Percentiles rank a stretch among this genome's conserved stretches.
Conservation (phyloP, 2,797 vertebrate genomes). For the Eulemur rubriventer region DNA sequence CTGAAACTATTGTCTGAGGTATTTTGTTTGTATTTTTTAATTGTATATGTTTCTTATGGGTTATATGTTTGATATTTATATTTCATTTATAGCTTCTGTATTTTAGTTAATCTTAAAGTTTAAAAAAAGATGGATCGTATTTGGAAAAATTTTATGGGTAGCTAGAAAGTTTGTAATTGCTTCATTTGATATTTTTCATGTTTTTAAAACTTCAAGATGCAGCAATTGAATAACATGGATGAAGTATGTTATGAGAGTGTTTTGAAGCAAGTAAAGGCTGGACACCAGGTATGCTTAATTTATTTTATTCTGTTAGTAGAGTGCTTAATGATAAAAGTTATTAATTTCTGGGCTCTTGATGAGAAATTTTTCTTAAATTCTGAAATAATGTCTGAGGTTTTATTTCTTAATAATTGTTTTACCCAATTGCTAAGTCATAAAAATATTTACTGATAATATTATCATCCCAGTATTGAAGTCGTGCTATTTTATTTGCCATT, state of each 20-base stretch:
- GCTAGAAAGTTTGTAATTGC: slow-evolving; percentile 4
- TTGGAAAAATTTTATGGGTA: not conserved
- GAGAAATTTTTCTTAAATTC: slow-evolving; percentile 22
- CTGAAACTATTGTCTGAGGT: not conserved
- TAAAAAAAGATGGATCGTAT: not conserved
- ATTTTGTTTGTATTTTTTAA: slow-evolving; percentile 39
- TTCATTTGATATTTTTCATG: slow-evolving; percentile 51
- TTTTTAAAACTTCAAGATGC: slow-evolving; percentile 87
- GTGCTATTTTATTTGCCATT: slow-evolving; percentile 21
- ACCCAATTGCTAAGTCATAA: not conserved
- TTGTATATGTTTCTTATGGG: not conserved
- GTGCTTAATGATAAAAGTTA: not conserved
- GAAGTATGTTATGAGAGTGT: slow-evolving; percentile 98
- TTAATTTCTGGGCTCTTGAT: not conserved
- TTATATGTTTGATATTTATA: not conserved
- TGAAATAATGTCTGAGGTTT: not conserved
- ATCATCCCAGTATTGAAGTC: not conserved
- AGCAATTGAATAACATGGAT: slow-evolving; percentile 97
- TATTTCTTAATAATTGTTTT: slow-evolving; percentile 24
- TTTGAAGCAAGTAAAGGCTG: slow-evolving; percentile 94
- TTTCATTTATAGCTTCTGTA: not conserved
- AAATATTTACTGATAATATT: not conserved
- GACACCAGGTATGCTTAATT: slow-evolving; percentile 92
- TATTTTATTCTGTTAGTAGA: slow-evolving; percentile 26
- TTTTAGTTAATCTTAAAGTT: slow-evolving; percentile 40